phyloP scores from a whole-genome alignment of 2,888 invertebrate genomes.

The Caenorhabditis virilis region DNA sequence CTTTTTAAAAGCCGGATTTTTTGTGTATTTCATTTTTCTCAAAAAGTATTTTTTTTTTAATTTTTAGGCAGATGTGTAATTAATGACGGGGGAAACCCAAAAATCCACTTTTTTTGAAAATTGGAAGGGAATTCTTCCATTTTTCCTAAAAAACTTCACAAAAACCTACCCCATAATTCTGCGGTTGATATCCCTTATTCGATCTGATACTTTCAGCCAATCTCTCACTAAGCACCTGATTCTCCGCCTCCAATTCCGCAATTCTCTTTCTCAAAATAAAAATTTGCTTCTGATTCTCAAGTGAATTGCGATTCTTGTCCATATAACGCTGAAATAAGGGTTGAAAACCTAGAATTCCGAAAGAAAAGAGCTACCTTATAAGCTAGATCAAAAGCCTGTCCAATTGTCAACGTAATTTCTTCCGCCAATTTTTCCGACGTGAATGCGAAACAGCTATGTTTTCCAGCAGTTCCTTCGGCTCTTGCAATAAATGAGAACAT shows the following conservation, averaged over 20 bases:
- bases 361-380: constrained; percentile 74
- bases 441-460: constrained; percentile 93
- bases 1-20: too few species aligned
- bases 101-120: too few species aligned
- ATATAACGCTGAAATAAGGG: constrained; percentile 71
- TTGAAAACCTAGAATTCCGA: not conserved
- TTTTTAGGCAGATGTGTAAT: too few species aligned
- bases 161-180: not conserved
- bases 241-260: constrained; percentile 84
- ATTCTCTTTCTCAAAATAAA: constrained; percentile 84
- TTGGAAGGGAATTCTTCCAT: too few species aligned
- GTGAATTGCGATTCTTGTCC: constrained; percentile 86
- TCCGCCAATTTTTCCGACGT: constrained; percentile 95
- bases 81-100: too few species aligned
- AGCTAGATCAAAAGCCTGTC: constrained; percentile 96
- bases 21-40: too few species aligned
- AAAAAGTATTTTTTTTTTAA: too few species aligned
- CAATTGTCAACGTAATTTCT: constrained; percentile 94
- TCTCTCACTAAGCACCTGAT: constrained; percentile 72
- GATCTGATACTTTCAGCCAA: constrained; percentile 10
- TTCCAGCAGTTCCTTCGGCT: constrained; percentile 69
- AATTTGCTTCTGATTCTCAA: constrained; percentile 82
- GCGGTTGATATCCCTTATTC: not conserved
- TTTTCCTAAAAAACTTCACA: too few species aligned
- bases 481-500: constrained; percentile 95